Evolutionary conservation across 2,113 vertebrate species (phyloP).

Genomic region (Paratilapia polleni): DNA sequence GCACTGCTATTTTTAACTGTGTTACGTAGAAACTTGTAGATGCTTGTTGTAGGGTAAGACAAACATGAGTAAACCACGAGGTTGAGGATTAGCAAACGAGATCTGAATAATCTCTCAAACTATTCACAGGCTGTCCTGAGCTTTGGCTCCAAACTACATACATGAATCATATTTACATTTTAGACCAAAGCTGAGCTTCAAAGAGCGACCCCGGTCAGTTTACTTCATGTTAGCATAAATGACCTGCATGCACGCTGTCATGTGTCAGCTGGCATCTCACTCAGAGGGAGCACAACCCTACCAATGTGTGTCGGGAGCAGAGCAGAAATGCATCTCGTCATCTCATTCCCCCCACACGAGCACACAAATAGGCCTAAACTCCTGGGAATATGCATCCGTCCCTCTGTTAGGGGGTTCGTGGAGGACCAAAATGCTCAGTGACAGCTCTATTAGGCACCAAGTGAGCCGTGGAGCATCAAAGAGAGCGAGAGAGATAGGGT

Average conservation of each 20-base stretch:
- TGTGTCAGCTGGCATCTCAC: constrained; percentile 42
- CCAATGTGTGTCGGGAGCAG: constrained; percentile 22
- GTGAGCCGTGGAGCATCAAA: constrained; percentile 68
- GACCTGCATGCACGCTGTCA: background rate
- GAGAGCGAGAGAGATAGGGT: constrained; percentile 16
- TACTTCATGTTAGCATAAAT: background rate
- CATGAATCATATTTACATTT: background rate
- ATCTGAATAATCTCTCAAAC: constrained; percentile 41
- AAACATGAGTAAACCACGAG: constrained; percentile 35
- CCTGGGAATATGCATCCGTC: constrained; percentile 52
- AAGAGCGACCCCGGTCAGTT: background rate
- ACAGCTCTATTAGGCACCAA: constrained; percentile 78
- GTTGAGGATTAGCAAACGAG: constrained; percentile 37
- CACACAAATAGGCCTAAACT: constrained; percentile 62
- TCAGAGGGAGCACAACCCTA: constrained; percentile 21
- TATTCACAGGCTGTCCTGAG: constrained; percentile 21
- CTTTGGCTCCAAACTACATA: background rate
- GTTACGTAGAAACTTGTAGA: constrained; percentile 54
- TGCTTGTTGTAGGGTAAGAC: constrained; percentile 62
- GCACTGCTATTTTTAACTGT: constrained; percentile 73
- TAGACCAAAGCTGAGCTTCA: background rate
- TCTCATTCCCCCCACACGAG: constrained; percentile 43
- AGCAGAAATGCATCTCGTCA: constrained; percentile 49
- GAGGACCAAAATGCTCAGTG: constrained; percentile 65
- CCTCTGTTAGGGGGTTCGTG: constrained; percentile 62